Percentiles rank a stretch among this genome's conserved stretches.
These are phyloP conservation scores for Aplodontia rufa DNA, from an alignment of 2,113 vertebrate genomes.

Conservation along the genomic window DNA sequence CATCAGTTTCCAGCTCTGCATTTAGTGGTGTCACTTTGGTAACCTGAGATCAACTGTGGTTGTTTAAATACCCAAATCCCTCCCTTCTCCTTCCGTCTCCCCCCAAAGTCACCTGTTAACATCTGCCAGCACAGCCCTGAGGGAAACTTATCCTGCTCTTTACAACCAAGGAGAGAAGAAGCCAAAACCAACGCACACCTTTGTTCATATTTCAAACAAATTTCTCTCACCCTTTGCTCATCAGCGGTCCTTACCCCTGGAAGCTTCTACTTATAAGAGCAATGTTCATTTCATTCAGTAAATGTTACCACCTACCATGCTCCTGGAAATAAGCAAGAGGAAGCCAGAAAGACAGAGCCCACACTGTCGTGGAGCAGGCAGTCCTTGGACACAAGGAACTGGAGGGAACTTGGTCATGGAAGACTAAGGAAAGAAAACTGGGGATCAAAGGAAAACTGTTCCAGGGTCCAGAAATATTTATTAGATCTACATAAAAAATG, in stretches of 20 bases:
- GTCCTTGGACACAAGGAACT: not conserved
- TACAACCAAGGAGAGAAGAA: not conserved
- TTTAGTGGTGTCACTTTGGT: not conserved
- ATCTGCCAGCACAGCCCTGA: not conserved
- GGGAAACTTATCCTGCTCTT: not conserved
- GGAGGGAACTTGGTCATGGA: not conserved
- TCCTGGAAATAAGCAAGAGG: not conserved
- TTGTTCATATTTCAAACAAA: not conserved
- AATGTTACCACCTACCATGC: not conserved
- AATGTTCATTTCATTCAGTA: constrained; percentile 20
- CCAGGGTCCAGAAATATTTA: not conserved
- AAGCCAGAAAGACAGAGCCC: not conserved
- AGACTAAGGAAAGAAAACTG: not conserved
- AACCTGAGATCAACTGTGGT: not conserved
- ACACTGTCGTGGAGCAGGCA: not conserved
- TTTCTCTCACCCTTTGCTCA: not conserved
- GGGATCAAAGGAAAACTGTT: not conserved
- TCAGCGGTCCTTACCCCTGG: not conserved
- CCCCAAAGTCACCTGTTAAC: not conserved
- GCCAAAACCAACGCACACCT: not conserved
- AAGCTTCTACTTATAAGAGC: not conserved
- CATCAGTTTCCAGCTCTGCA: not conserved
- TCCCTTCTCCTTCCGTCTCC: rapidly evolving
- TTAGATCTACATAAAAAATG: not conserved
- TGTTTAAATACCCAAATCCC: not conserved